Evolutionary conservation across 2,888 invertebrate species (phyloP).

Genomic region (Archaeoteleia sp.): DNA sequence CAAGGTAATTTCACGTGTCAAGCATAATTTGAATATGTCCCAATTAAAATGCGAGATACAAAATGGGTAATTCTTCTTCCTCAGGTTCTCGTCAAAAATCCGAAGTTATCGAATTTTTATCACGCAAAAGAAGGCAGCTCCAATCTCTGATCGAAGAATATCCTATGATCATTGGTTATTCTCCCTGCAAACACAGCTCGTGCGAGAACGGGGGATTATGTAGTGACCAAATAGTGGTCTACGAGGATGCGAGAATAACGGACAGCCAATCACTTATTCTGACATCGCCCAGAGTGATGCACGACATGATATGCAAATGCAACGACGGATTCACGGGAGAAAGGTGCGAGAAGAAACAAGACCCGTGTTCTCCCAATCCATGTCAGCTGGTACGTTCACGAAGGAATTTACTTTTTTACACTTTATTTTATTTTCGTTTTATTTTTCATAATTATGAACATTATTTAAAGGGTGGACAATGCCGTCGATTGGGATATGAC

Average conservation of each 20-base stretch:
- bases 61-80: too few relatives aligned
- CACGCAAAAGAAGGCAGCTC: constrained; percentile 81
- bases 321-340: constrained; percentile 89
- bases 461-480: constrained; percentile 82
- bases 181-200: constrained; percentile 83
- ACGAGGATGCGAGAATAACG: constrained; percentile 83
- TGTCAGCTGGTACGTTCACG: constrained; percentile 80
- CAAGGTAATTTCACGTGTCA: constrained; percentile 60
- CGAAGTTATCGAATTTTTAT: constrained; percentile 80
- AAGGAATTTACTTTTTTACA: too few relatives aligned
- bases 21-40: background rate
- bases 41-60: too few relatives aligned
- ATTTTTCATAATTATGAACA: background rate
- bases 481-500: constrained; percentile 88
- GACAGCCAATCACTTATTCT: constrained; percentile 89
- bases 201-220: constrained; percentile 89
- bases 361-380: constrained; percentile 93
- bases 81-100: constrained; percentile 80
- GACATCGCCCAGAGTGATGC: constrained; percentile 86
- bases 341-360: constrained; percentile 89
- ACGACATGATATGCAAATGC: constrained; percentile 88
- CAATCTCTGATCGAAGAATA: constrained; percentile 79
- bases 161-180: constrained; percentile 83
- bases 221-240: constrained; percentile 82
- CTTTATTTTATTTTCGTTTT: too few relatives aligned